Evolutionary conservation across 2,797 vertebrate genomes (phyloP).

Genomic region (Megaceryle alcyon): DNA sequence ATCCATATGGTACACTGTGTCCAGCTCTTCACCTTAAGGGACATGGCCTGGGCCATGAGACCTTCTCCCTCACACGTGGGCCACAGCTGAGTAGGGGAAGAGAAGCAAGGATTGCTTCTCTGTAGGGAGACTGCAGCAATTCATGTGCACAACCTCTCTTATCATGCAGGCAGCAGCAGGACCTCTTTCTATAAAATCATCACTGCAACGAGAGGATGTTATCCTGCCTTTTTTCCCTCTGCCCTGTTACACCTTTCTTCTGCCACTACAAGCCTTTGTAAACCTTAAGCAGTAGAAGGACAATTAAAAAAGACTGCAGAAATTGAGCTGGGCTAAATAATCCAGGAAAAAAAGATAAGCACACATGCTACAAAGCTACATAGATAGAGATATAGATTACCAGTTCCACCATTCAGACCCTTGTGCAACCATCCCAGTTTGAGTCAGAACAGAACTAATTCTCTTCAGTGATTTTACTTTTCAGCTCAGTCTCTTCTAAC

Average conservation of each 20-base stretch:
- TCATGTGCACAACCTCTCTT: rapidly evolving
- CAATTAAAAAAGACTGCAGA: background rate
- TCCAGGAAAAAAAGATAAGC: background rate
- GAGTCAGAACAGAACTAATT: no score
- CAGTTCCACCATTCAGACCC: background rate
- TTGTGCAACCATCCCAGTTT: background rate
- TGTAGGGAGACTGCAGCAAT: no score
- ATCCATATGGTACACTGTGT: background rate
- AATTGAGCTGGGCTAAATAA: background rate
- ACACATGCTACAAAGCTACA: background rate
- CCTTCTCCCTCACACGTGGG: background rate
- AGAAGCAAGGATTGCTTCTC: background rate
- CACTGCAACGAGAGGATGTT: background rate
- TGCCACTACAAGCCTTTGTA: background rate
- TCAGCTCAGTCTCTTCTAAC: no score
- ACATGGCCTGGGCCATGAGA: background rate
- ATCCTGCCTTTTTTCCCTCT: background rate
- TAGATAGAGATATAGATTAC: background rate
- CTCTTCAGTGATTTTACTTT: no score
- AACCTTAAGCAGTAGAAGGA: background rate
- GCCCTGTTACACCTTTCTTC: background rate
- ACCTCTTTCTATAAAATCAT: background rate
- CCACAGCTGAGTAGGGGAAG: background rate
- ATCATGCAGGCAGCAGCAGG: background rate
- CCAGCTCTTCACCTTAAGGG: background rate